phyloP scores from a whole-genome alignment of 2,888 invertebrate genomes.

The Oligia latruncula region DNA sequence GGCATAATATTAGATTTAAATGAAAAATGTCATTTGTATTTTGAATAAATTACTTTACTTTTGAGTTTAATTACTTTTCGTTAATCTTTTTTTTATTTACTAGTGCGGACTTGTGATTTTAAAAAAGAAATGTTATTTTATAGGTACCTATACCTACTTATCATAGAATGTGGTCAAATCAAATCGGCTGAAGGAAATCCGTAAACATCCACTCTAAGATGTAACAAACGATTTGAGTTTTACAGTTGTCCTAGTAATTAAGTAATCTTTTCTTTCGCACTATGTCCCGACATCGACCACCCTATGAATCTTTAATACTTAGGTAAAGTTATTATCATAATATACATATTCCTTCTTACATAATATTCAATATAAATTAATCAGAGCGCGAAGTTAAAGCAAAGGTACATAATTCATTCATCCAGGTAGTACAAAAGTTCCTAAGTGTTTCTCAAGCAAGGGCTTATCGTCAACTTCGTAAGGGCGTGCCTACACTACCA shows the following conservation, averaged over 20 bases:
- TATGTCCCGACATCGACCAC: not conserved
- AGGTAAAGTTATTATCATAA: constrained; percentile 2
- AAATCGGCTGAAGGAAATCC: not conserved
- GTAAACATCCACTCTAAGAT: not conserved
- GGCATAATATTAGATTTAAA: constrained; percentile 4
- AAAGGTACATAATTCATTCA: constrained; percentile 61
- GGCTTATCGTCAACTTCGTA: constrained; percentile 41
- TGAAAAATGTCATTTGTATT: constrained; percentile 2
- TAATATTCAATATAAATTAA: constrained; percentile 50
- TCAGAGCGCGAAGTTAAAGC: constrained; percentile 43
- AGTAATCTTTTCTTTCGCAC: not conserved
- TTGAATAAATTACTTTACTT: not conserved
- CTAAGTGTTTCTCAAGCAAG: constrained; percentile 57
- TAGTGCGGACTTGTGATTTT: not conserved
- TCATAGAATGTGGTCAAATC: not conserved
- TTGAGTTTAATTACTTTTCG: not conserved
- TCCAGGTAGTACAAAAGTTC: constrained; percentile 56
- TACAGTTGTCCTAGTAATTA: not conserved
- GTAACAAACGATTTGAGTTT: not conserved
- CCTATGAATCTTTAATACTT: not conserved
- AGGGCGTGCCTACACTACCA: constrained; percentile 19
- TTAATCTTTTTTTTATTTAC: not conserved
- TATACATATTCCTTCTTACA: constrained; percentile 10
- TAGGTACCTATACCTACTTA: not conserved
- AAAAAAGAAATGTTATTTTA: not conserved